These are phyloP conservation scores for Vollenhovia emeryi DNA, from an alignment of 1,140 invertebrate species.

Conservation along the genomic window DNA sequence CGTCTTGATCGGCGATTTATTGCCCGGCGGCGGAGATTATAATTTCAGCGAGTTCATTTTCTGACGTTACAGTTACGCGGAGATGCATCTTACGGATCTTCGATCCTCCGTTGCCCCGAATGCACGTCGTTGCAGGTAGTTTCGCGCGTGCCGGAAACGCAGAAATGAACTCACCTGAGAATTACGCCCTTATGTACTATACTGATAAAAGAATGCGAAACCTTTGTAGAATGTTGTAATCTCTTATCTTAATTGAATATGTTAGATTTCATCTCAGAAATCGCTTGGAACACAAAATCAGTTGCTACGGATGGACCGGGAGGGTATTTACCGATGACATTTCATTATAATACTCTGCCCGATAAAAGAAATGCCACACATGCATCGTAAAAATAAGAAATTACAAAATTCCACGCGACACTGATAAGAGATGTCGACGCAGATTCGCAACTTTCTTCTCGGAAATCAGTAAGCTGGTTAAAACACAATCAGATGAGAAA, in stretches of 20 bases:
- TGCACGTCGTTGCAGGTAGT: background rate
- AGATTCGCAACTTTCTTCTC: background rate
- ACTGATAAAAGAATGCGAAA: background rate
- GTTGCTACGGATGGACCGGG: background rate
- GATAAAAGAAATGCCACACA: background rate
- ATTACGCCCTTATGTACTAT: background rate
- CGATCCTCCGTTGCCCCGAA: background rate
- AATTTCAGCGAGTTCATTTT: background rate
- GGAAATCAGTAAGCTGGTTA: background rate
- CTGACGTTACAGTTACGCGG: background rate
- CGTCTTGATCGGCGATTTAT: constrained; percentile 6
- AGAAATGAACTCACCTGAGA: background rate
- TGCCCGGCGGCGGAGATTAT: background rate
- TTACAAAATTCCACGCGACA: constrained; percentile 12
- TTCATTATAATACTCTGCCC: background rate
- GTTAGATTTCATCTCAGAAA: background rate
- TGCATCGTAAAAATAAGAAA: background rate
- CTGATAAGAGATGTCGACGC: background rate
- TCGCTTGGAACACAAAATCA: background rate
- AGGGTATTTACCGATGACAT: background rate
- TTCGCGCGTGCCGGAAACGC: background rate
- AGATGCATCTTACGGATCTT: background rate
- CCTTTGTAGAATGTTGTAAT: constrained; percentile 1
- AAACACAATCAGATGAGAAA: background rate
- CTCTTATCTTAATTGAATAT: constrained; percentile 17